Evolutionary conservation across 2,888 invertebrate species (phyloP).

Genomic region (Rotaria macrura): DNA sequence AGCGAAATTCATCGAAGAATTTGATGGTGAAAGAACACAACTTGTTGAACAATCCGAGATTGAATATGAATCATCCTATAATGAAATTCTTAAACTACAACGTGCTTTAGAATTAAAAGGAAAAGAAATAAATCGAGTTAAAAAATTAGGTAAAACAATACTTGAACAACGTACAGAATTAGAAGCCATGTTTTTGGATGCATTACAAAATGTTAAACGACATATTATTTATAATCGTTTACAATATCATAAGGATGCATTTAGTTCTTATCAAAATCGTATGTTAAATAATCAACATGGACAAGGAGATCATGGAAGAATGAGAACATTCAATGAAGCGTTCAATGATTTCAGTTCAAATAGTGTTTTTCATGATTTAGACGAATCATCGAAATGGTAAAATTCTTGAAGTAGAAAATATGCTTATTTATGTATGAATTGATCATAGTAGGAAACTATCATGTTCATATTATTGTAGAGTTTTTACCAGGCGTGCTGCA

Average conservation of each 20-base stretch:
- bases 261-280: conserved; percentile 45
- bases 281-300: conserved; percentile 47
- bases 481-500: too few relatives aligned
- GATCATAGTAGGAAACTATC: too few relatives aligned
- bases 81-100: conserved; percentile 45
- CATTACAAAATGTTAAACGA: conserved; percentile 44
- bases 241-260: conserved; percentile 47
- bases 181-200: conserved; percentile 47
- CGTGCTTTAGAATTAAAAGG: conserved; percentile 46
- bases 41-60: conserved; percentile 38
- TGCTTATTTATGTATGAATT: too few relatives aligned
- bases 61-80: conserved; percentile 42
- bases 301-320: conserved; percentile 45
- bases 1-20: conserved; percentile 46
- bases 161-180: conserved; percentile 42
- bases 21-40: conserved; percentile 41
- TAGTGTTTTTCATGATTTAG: conserved; percentile 47
- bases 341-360: conserved; percentile 44
- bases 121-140: conserved; percentile 48
- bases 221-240: conserved; percentile 48
- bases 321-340: conserved; percentile 46
- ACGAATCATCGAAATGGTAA: conserved; percentile 48
- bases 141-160: conserved; percentile 47
- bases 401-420: conserved; percentile 29
- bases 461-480: too few relatives aligned